Evolutionary conservation across 2,113 vertebrate genomes (phyloP).

Genomic region (Zosterops pallidus): DNA sequence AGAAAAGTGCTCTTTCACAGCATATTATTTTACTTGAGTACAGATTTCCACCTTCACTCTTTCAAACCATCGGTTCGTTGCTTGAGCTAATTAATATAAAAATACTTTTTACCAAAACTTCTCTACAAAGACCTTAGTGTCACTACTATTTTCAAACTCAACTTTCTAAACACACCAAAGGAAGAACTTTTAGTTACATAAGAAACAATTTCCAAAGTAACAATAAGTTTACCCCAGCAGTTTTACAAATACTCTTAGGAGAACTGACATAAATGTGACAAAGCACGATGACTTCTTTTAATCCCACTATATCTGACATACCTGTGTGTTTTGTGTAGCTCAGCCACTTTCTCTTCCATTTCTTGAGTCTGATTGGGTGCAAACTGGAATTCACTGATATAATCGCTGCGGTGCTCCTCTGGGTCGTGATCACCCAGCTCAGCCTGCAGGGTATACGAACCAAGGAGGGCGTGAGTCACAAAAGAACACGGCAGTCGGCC

Average conservation of each 20-base stretch:
- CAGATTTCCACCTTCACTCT: not conserved
- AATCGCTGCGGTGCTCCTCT: constrained; percentile 81
- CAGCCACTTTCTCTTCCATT: constrained; percentile 95
- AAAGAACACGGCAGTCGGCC: constrained; percentile 86
- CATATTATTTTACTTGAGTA: not conserved
- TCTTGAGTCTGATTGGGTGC: constrained; percentile 91
- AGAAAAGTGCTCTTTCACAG: not conserved
- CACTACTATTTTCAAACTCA: not conserved
- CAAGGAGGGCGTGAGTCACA: constrained; percentile 85
- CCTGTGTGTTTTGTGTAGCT: constrained; percentile 95
- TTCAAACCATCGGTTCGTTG: not conserved
- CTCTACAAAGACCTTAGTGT: not conserved
- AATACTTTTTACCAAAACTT: not conserved
- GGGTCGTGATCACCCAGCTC: constrained; percentile 92
- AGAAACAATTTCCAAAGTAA: not conserved
- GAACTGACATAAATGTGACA: not conserved
- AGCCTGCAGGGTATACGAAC: constrained; percentile 86
- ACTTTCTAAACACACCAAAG: not conserved
- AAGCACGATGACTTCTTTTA: not conserved
- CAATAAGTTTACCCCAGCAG: not conserved
- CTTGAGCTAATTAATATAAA: not conserved
- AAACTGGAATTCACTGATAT: constrained; percentile 87
- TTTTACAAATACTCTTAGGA: not conserved
- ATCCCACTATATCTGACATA: constrained; percentile 32
- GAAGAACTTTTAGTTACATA: not conserved